Percentiles rank a stretch among this genome's conserved stretches.
Conservation (phyloP, 2,113 vertebrate species). For the Nannobrachium achirus region DNA sequence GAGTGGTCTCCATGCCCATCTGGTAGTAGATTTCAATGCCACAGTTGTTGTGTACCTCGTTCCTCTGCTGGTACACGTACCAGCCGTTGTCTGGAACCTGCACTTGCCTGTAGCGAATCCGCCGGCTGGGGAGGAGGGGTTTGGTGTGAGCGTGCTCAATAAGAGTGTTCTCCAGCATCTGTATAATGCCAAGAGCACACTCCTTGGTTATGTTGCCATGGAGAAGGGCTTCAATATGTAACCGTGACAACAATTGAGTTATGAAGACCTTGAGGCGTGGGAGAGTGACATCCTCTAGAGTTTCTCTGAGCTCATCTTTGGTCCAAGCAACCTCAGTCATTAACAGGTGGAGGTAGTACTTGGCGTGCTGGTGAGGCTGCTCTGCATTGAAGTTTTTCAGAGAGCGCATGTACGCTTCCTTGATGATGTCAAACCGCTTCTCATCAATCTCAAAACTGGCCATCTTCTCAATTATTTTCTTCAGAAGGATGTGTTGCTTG, state of each 20-base stretch:
- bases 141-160: constrained; percentile 95
- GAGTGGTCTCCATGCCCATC: constrained; percentile 95
- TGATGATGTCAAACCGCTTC: constrained; percentile 98
- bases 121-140: constrained; percentile 96
- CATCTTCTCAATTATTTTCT: constrained; percentile 99
- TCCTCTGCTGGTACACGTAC: constrained; percentile 98
- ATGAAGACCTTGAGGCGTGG: constrained; percentile 96
- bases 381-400: constrained; percentile 98
- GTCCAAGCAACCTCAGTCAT: constrained; percentile 99
- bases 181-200: constrained; percentile 93
- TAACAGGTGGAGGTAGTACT: constrained; percentile 96
- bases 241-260: constrained; percentile 94
- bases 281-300: constrained; percentile 98
- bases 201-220: constrained; percentile 99
- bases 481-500: constrained; percentile 96
- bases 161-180: constrained; percentile 96
- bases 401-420: constrained; percentile 97
- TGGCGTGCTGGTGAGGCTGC: constrained; percentile 93
- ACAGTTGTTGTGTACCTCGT: constrained; percentile 97
- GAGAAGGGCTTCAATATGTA: constrained; percentile 96
- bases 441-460: constrained; percentile 96
- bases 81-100: constrained; percentile 97
- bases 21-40: constrained; percentile 99
- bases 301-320: constrained; percentile 95
- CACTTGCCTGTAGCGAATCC: constrained; percentile 95